Conservation (phyloP, 2,888 invertebrate genomes). For the Laothoe populi region DNA sequence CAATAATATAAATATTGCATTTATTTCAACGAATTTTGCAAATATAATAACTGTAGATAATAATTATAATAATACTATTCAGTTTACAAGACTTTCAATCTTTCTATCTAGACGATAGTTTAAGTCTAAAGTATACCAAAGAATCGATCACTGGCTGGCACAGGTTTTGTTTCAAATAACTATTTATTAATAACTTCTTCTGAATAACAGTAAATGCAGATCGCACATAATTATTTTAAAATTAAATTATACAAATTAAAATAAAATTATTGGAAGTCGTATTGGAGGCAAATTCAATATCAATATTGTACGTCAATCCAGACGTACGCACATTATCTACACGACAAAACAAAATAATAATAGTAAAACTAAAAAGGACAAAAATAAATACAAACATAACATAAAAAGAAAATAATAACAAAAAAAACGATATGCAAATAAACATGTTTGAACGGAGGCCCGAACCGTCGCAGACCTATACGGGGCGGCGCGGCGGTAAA, state of each 20-base stretch:
- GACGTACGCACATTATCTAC: conserved; percentile 62
- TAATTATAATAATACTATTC: conserved; percentile 84
- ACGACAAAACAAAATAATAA: conserved; percentile 69
- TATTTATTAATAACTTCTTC: conserved; percentile 69
- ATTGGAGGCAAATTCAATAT: conserved; percentile 76
- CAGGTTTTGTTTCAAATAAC: conserved; percentile 74
- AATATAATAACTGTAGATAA: conserved; percentile 84
- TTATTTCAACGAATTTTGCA: conserved; percentile 85
- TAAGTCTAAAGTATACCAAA: conserved; percentile 59
- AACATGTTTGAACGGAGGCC: conserved; percentile 45
- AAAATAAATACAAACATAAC: conserved; percentile 85
- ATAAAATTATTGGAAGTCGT: conserved; percentile 81
- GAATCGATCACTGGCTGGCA: conserved; percentile 77
- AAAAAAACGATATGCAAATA: conserved; percentile 79
- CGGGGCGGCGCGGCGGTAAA: conserved; percentile 47
- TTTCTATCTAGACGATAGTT: conserved; percentile 60
- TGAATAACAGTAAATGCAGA: conserved; percentile 83
- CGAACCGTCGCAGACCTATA: neutral
- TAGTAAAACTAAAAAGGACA: conserved; percentile 74
- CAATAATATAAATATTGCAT: conserved; percentile 86
- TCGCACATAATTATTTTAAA: conserved; percentile 76
- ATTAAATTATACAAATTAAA: conserved; percentile 82
- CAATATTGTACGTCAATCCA: conserved; percentile 55
- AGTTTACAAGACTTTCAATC: conserved; percentile 79
- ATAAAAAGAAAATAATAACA: conserved; percentile 62